Conservation (phyloP, 2,113 vertebrate genomes). For the Falcunculus frontatus region DNA sequence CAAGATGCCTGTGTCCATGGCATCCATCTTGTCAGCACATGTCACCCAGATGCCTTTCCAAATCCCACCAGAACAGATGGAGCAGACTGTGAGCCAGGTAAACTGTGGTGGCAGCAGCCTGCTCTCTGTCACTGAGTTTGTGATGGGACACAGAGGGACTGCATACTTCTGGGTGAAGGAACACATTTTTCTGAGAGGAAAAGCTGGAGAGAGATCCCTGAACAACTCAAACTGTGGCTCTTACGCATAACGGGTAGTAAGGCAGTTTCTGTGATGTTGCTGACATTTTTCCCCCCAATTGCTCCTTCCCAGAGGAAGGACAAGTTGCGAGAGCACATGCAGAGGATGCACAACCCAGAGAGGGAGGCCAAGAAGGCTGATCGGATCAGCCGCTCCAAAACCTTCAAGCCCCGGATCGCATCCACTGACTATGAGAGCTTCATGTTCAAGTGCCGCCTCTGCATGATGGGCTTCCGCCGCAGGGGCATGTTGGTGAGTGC, state of each 20-base stretch:
- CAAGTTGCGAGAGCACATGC: slow-evolving; percentile 97
- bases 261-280: not conserved
- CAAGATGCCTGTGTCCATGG: not conserved
- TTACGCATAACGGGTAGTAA: not conserved
- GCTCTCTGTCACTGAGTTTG: not conserved
- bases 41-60: not conserved
- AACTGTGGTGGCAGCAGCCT: not conserved
- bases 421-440: slow-evolving; percentile 95
- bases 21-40: not conserved
- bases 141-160: not conserved
- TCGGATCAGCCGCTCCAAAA: slow-evolving; percentile 89
- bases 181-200: not conserved
- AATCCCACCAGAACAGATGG: not conserved
- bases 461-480: slow-evolving; percentile 98
- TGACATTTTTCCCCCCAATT: not conserved
- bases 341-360: slow-evolving; percentile 97
- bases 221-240: not conserved
- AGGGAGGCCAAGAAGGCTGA: slow-evolving; percentile 95
- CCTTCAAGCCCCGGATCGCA: slow-evolving; percentile 89
- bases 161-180: not conserved
- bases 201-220: not conserved
- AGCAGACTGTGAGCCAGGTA: not conserved
- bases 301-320: slow-evolving; percentile 85
- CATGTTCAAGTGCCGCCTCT: slow-evolving; percentile 95
- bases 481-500: slow-evolving; percentile 95